phyloP scores from a whole-genome alignment of 2,797 vertebrate species.

The Columba guinea region DNA sequence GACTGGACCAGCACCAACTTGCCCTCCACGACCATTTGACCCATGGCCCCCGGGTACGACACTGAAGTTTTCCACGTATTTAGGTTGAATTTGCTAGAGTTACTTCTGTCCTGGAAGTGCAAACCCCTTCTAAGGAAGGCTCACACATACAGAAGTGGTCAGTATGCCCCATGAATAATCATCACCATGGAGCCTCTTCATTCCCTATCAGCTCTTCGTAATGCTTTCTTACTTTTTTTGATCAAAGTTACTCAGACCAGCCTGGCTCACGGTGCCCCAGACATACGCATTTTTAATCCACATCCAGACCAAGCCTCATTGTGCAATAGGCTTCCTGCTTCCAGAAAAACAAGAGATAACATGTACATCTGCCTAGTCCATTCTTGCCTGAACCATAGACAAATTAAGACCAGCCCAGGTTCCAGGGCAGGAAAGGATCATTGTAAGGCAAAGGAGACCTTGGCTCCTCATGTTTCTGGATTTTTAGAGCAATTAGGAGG shows the following conservation, averaged over 20 bases:
- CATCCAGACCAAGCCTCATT: slow-evolving; percentile 55
- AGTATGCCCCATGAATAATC: not conserved
- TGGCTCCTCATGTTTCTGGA: slow-evolving; percentile 19
- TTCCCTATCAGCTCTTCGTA: not conserved
- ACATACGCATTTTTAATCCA: slow-evolving; percentile 54
- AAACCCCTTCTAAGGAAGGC: not conserved
- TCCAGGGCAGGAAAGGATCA: slow-evolving; percentile 71
- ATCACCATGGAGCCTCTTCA: not conserved
- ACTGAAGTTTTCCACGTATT: not conserved
- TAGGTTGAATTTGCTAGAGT: not conserved
- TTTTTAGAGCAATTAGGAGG: slow-evolving; percentile 34
- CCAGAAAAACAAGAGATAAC: slow-evolving; percentile 74
- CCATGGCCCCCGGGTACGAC: not conserved
- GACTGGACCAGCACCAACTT: not conserved
- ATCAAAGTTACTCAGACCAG: slow-evolving; percentile 12
- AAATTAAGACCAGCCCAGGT: slow-evolving; percentile 74
- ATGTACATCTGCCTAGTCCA: slow-evolving; percentile 64
- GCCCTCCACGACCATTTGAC: rapidly evolving
- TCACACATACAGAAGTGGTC: not conserved
- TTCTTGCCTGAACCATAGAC: slow-evolving; percentile 74
- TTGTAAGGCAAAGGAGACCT: slow-evolving; percentile 62
- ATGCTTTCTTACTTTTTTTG: not conserved
- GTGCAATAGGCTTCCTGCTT: slow-evolving; percentile 65
- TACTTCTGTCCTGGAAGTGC: not conserved
- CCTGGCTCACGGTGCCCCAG: slow-evolving; percentile 41